phyloP scores from a whole-genome alignment of 2,797 vertebrate species.

The Clamator glandarius region DNA sequence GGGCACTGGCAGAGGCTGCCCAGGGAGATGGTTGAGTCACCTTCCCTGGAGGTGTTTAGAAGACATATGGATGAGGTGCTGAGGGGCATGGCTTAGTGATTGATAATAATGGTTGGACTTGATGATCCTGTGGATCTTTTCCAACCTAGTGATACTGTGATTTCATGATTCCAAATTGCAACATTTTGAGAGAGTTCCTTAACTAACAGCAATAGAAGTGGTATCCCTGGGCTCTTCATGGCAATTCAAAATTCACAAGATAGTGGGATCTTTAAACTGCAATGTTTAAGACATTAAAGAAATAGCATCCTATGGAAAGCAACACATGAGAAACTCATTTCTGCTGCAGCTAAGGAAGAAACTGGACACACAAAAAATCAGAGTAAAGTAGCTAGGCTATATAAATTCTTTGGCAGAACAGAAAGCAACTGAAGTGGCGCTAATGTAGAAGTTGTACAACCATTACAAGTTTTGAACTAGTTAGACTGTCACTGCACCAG shows the following conservation, averaged over 20 bases:
- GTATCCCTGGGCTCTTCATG: neutral
- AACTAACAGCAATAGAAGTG: neutral
- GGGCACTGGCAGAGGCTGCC: no score
- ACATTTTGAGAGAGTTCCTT: neutral
- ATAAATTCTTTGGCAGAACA: conserved; percentile 16
- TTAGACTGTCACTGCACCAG: conserved; percentile 55
- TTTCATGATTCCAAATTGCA: neutral
- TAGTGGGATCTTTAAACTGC: neutral
- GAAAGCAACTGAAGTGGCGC: conserved; percentile 30
- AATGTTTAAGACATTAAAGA: neutral
- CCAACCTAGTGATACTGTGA: no score
- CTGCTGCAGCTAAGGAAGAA: neutral
- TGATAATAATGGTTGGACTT: no score
- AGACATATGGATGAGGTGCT: no score
- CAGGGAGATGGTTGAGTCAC: no score
- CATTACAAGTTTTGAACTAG: conserved; percentile 46
- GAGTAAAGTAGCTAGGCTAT: neutral
- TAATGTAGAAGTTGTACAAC: conserved; percentile 44
- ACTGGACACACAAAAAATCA: neutral
- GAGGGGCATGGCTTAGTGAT: no score
- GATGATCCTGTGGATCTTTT: no score
- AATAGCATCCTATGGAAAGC: neutral
- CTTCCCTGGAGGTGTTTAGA: no score
- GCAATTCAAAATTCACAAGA: neutral
- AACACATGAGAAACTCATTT: neutral